These are phyloP conservation scores for Myotis yumanensis DNA, from an alignment of 2,113 vertebrate genomes.

Conservation along the genomic window DNA sequence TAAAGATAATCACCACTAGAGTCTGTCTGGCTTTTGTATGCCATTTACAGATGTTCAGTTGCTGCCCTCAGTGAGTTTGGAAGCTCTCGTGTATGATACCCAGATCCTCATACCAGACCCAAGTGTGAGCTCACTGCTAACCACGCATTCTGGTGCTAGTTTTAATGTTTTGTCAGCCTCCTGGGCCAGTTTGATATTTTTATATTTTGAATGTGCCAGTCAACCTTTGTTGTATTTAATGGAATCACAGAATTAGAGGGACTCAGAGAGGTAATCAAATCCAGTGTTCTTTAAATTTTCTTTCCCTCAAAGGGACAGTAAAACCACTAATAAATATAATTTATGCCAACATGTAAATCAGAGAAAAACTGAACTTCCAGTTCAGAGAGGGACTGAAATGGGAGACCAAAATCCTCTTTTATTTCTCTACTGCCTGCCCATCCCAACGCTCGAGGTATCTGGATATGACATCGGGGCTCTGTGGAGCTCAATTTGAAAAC, in stretches of 20 bases:
- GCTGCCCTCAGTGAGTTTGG: neutral
- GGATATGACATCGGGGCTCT: neutral
- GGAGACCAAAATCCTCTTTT: neutral
- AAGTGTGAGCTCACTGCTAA: neutral
- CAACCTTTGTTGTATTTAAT: neutral
- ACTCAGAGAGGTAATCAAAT: neutral
- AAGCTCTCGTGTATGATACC: neutral
- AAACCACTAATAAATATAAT: conserved; percentile 13
- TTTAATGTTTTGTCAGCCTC: neutral
- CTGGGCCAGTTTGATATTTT: conserved; percentile 17
- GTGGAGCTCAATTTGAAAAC: neutral
- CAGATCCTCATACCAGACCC: neutral
- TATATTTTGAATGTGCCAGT: neutral
- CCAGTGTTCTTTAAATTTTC: conserved; percentile 1
- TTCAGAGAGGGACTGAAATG: neutral
- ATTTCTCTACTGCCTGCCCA: neutral
- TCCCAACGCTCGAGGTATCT: neutral
- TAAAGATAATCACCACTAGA: neutral
- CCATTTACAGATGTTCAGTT: neutral
- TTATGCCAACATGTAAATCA: neutral
- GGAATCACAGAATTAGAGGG: conserved; percentile 25
- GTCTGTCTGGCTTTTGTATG: neutral
- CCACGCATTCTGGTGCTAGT: neutral
- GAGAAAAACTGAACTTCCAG: conserved; percentile 12
- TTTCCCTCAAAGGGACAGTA: neutral